Conservation (phyloP, 1,140 invertebrate genomes). For the Agrypnia vestita region DNA sequence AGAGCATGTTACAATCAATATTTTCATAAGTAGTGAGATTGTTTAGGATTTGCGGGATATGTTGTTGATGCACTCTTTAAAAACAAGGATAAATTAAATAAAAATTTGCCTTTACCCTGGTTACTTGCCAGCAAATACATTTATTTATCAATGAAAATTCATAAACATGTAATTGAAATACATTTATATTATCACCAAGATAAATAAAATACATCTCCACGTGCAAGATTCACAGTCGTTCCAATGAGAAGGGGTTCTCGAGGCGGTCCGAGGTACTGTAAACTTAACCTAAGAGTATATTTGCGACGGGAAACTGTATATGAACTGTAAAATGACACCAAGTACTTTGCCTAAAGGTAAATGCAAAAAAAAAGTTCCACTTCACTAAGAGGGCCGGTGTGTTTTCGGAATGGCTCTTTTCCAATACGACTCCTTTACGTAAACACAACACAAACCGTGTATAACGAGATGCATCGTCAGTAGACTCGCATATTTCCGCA, state of each 20-base stretch:
- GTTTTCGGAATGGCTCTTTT: conserved; percentile 82
- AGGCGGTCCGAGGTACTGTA: not conserved
- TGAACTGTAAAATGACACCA: conserved; percentile 20
- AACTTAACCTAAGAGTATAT: conserved; percentile 27
- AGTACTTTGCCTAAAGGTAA: conserved; percentile 50
- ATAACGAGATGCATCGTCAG: conserved; percentile 62
- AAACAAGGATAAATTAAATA: not conserved
- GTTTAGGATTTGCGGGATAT: too few species aligned
- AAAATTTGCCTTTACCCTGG: conserved; percentile 40
- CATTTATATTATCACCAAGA: conserved; percentile 39
- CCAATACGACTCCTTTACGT: conserved; percentile 76
- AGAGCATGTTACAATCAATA: too few species aligned
- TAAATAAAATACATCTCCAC: conserved; percentile 42
- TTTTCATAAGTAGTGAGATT: too few species aligned
- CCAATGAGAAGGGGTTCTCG: not conserved
- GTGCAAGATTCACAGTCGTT: not conserved
- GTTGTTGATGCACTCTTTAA: too few species aligned
- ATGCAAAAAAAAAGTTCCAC: conserved; percentile 70
- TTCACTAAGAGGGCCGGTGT: conserved; percentile 74
- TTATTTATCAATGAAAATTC: conserved; percentile 55
- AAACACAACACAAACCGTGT: conserved; percentile 80
- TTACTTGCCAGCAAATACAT: conserved; percentile 50
- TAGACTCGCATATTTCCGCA: conserved; percentile 58
- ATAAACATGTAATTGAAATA: conserved; percentile 54
- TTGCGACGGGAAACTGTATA: conserved; percentile 5